Evolutionary conservation across 92 coral and sea anemone species (phyloP).

Genomic region (Actinostola sp.): DNA sequence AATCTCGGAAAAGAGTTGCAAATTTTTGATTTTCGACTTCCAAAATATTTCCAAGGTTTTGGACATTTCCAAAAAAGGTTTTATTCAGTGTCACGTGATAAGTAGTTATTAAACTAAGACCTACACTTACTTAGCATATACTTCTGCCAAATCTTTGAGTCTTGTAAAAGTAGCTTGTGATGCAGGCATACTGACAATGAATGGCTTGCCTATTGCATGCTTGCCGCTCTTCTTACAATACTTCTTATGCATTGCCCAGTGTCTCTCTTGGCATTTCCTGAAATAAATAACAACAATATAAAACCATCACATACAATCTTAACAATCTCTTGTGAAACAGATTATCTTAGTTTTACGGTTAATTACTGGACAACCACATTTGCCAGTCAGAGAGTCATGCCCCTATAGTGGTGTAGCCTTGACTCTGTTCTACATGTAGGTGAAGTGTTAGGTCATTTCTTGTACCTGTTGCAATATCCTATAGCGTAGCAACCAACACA

Average conservation of each 20-base stretch:
- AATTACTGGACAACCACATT: no score
- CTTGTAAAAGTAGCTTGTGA: slow-evolving; percentile 82
- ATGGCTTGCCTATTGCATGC: slow-evolving; percentile 77
- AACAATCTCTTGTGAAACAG: no score
- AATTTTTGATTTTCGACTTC: no score
- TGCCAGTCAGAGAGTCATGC: no score
- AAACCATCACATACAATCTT: background rate
- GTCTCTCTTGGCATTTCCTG: slow-evolving; percentile 86
- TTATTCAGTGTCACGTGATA: no score
- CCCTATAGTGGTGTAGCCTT: no score
- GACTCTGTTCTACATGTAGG: no score
- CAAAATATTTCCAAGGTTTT: no score
- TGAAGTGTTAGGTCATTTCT: background rate
- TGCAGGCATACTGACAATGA: slow-evolving; percentile 78
- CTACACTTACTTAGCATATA: slow-evolving; percentile 79
- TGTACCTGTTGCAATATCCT: slow-evolving; percentile 91
- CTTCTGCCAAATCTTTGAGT: slow-evolving; percentile 74
- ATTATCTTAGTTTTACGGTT: no score
- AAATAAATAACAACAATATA: background rate
- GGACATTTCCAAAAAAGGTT: no score
- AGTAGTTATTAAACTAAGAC: no score
- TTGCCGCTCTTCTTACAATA: slow-evolving; percentile 63
- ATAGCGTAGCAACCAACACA: slow-evolving; percentile 84
- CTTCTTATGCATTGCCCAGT: slow-evolving; percentile 81
- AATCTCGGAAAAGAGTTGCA: no score